Conservation (phyloP, 2,888 invertebrate species). For the Ichneumoninae sp. region DNA sequence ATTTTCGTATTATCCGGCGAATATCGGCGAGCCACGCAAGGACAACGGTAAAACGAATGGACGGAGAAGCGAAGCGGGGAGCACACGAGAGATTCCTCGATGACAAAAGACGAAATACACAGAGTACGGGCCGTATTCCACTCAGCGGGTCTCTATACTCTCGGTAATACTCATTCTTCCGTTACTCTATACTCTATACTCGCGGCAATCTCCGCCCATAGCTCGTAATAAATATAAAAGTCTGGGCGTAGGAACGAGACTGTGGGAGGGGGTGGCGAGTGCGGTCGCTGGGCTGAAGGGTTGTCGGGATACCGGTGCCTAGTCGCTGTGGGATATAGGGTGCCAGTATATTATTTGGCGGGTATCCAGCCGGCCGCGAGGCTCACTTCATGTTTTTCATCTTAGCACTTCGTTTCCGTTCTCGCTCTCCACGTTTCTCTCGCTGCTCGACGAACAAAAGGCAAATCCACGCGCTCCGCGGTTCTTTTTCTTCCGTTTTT, state of each 20-base stretch:
- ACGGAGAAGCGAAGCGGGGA: conserved; percentile 25
- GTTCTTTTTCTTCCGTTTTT: conserved; percentile 1
- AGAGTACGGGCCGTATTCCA: conserved; percentile 46
- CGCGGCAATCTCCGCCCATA: conserved; percentile 76
- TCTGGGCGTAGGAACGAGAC: conserved; percentile 66
- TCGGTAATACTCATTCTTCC: conserved; percentile 43
- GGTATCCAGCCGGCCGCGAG: conserved; percentile 82
- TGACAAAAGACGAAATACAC: conserved; percentile 77
- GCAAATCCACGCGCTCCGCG: conserved; percentile 59
- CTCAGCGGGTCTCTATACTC: conserved; percentile 46
- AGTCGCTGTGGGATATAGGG: conserved; percentile 74
- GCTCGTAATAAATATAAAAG: conserved; percentile 83
- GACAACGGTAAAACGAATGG: conserved; percentile 23
- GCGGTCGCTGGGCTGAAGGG: conserved; percentile 37
- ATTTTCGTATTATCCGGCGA: conserved; percentile 5
- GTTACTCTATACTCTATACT: conserved; percentile 59
- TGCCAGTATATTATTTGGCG: conserved; percentile 84
- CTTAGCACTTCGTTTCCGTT: conserved; percentile 78
- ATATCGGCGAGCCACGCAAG: conserved; percentile 15
- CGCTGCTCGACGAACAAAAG: conserved; percentile 68
- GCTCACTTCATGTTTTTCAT: conserved; percentile 83
- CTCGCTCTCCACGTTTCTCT: conserved; percentile 34
- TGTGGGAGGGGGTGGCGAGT: conserved; percentile 31
- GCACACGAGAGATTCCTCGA: conserved; percentile 68
- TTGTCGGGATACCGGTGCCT: conserved; percentile 53